Evolutionary conservation across 2,797 vertebrate species (phyloP).

Genomic region (Hafferia zeledoni): DNA sequence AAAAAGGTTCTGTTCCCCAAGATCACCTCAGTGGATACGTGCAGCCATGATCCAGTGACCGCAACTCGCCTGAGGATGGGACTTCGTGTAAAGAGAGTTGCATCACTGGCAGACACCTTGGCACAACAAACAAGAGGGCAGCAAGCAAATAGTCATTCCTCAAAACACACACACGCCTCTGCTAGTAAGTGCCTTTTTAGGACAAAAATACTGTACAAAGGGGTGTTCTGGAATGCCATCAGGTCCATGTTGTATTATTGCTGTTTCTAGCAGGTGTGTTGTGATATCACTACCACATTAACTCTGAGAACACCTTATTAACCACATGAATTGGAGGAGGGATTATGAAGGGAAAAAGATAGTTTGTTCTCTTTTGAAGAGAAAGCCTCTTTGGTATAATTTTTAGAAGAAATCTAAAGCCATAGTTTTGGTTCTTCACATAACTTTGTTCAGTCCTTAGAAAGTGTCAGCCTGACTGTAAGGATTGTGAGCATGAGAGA

Average conservation of each 20-base stretch:
- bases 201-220: background rate
- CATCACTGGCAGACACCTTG: background rate
- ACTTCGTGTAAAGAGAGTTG: conserved; percentile 46
- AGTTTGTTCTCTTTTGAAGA: background rate
- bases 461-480: background rate
- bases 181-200: conserved; percentile 1
- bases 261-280: background rate
- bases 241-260: background rate
- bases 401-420: background rate
- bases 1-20: background rate
- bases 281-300: fast-evolving
- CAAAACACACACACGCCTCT: background rate
- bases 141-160: background rate
- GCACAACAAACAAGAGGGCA: conserved; percentile 55
- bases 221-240: background rate
- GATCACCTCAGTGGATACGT: background rate
- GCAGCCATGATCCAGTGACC: conserved; percentile 21
- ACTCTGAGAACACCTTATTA: background rate
- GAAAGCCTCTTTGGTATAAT: background rate
- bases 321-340: background rate
- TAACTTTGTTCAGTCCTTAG: background rate
- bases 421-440: background rate
- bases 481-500: background rate
- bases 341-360: background rate
- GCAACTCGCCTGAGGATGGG: background rate